Conservation (phyloP, 2,888 invertebrate species). For the Sesia bembeciformis region DNA sequence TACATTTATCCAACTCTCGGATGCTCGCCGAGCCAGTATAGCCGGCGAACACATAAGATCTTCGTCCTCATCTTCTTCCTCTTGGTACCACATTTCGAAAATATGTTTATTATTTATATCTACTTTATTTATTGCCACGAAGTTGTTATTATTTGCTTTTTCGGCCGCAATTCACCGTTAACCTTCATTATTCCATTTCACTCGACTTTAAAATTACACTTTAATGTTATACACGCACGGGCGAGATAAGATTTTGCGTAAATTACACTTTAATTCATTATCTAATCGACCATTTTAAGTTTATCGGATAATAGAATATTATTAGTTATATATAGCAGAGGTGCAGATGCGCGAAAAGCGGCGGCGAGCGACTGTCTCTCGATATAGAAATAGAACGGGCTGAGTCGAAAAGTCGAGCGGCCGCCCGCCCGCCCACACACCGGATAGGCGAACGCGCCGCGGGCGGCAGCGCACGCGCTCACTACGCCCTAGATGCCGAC, state of each 20-base stretch:
- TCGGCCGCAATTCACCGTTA: not conserved
- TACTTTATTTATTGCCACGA: not conserved
- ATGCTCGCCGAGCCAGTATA: conserved; percentile 87
- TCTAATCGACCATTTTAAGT: not conserved
- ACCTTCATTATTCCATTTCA: not conserved
- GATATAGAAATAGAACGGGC: conserved; percentile 72
- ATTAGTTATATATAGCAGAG: conserved; percentile 35
- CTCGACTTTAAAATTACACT: not conserved
- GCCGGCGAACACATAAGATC: conserved; percentile 91
- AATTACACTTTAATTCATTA: not conserved
- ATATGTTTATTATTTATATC: not conserved
- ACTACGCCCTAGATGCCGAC: not conserved
- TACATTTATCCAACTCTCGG: conserved; percentile 92
- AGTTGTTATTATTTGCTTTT: not conserved
- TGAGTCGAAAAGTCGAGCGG: conserved; percentile 30
- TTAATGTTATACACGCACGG: not conserved
- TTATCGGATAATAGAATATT: not conserved
- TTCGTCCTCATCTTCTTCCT: conserved; percentile 87
- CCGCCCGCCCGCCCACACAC: conserved; percentile 13
- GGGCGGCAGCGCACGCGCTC: conserved; percentile 1
- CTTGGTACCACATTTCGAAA: conserved; percentile 83
- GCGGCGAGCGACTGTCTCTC: conserved; percentile 66
- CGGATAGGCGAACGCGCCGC: not conserved
- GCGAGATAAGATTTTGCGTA: not conserved
- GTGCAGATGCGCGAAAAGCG: conserved; percentile 59